Evolutionary conservation across 1,140 invertebrate genomes (phyloP).

Genomic region (Mylabris phalerata): DNA sequence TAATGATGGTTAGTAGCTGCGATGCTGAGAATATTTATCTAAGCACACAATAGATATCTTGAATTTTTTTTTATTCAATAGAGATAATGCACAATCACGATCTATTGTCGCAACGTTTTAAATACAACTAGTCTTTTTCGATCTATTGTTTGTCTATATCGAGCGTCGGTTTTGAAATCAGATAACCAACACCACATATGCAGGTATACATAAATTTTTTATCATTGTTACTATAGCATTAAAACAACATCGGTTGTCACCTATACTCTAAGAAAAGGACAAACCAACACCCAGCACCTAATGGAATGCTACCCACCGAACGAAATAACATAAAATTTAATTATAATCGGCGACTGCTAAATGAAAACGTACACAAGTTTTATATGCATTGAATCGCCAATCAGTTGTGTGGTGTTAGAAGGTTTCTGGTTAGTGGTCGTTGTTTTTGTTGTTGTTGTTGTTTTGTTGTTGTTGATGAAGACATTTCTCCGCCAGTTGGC

Average conservation of each 20-base stretch:
- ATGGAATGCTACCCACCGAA: too few relatives aligned
- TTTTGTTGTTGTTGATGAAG: constrained; percentile 17
- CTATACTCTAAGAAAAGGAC: background rate
- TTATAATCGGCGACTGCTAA: background rate
- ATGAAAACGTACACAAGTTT: constrained; percentile 7
- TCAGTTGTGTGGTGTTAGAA: constrained; percentile 10
- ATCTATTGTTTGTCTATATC: background rate
- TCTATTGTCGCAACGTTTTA: constrained; percentile 20
- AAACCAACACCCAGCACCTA: too few relatives aligned
- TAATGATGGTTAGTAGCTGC: constrained; percentile 21
- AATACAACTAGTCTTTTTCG: constrained; percentile 17
- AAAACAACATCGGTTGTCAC: background rate
- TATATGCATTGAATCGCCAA: constrained; percentile 9
- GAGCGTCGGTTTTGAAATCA: background rate
- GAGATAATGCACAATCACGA: constrained; percentile 24
- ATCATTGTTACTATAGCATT: background rate
- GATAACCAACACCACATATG: background rate
- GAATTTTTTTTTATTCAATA: constrained; percentile 17
- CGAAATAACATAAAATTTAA: background rate
- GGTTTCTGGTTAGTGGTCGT: constrained; percentile 1
- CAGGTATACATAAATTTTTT: background rate
- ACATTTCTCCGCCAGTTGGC: constrained; percentile 22
- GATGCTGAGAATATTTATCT: constrained; percentile 25
- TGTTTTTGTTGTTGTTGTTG: background rate
- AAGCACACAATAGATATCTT: constrained; percentile 25